These are phyloP conservation scores for Falco novaeseelandiae DNA, from an alignment of 2,797 vertebrate species.

Conservation along the genomic window DNA sequence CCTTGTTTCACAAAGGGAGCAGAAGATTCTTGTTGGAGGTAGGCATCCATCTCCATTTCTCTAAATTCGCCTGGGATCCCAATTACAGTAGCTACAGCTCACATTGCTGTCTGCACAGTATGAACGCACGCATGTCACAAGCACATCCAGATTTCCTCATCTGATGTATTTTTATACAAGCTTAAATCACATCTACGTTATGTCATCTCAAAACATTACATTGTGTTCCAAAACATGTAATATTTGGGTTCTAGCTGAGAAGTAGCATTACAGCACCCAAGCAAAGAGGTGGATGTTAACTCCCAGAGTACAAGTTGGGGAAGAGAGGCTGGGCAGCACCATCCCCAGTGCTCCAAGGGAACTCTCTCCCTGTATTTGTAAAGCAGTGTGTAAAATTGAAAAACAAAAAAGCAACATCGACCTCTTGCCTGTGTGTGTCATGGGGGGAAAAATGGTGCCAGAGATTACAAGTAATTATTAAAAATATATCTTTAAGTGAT, in stretches of 20 bases:
- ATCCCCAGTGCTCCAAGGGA: neutral
- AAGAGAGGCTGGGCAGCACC: neutral
- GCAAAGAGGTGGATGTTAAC: neutral
- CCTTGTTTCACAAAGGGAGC: neutral
- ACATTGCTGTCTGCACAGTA: neutral
- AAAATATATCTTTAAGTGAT: neutral
- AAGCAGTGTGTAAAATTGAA: neutral
- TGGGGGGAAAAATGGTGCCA: neutral
- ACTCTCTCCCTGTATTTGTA: neutral
- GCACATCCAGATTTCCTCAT: neutral
- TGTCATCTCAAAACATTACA: neutral
- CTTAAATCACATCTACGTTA: neutral
- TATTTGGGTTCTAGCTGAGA: neutral
- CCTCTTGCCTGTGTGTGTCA: neutral
- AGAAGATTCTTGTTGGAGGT: neutral
- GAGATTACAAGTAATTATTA: neutral
- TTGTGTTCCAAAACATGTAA: neutral
- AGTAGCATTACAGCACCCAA: neutral
- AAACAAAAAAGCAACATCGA: neutral
- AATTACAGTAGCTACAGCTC: neutral
- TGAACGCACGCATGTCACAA: rapidly evolving
- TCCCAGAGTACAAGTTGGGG: neutral
- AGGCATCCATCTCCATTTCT: neutral
- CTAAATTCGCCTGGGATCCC: neutral
- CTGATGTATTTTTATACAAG: neutral